These are phyloP conservation scores for Hydrotaea diabolus DNA, from an alignment of 2,888 invertebrate species.

Conservation along the genomic window DNA sequence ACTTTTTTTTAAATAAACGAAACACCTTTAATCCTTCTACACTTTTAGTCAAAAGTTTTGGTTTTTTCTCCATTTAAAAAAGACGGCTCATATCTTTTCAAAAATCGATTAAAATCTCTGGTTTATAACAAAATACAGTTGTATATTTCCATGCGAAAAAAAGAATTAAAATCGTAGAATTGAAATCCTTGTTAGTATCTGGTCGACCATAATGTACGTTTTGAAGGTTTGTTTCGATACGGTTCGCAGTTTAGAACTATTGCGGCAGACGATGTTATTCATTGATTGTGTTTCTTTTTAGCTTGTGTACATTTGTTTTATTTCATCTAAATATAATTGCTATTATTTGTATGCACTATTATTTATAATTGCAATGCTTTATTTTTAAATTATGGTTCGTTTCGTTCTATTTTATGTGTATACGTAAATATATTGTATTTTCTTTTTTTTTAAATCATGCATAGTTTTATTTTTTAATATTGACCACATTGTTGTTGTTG, in stretches of 20 bases:
- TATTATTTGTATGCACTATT: background rate
- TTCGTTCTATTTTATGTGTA: conserved; percentile 12
- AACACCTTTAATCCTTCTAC: too few species aligned
- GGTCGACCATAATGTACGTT: background rate
- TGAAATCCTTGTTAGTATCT: conserved; percentile 40
- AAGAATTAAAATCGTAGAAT: too few species aligned
- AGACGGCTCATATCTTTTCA: too few species aligned
- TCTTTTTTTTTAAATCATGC: conserved; percentile 49
- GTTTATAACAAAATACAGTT: too few species aligned
- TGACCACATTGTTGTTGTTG: conserved; percentile 39
- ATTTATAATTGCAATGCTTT: conserved; percentile 19
- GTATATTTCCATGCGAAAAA: too few species aligned
- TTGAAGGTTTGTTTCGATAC: background rate
- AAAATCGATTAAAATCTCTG: too few species aligned
- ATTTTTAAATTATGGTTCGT: conserved; percentile 47
- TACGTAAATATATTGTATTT: conserved; percentile 4
- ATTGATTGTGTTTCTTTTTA: conserved; percentile 21
- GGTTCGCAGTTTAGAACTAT: background rate
- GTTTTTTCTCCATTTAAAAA: too few species aligned
- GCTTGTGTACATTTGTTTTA: conserved; percentile 53
- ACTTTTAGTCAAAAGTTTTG: too few species aligned
- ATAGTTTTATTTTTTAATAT: conserved; percentile 33
- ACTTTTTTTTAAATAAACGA: too few species aligned
- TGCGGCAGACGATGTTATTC: conserved; percentile 3
- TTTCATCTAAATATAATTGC: conserved; percentile 47